Percentiles rank a stretch among this genome's conserved stretches.
Conservation (phyloP, 2,888 invertebrate genomes). For the Torymus texanus region DNA sequence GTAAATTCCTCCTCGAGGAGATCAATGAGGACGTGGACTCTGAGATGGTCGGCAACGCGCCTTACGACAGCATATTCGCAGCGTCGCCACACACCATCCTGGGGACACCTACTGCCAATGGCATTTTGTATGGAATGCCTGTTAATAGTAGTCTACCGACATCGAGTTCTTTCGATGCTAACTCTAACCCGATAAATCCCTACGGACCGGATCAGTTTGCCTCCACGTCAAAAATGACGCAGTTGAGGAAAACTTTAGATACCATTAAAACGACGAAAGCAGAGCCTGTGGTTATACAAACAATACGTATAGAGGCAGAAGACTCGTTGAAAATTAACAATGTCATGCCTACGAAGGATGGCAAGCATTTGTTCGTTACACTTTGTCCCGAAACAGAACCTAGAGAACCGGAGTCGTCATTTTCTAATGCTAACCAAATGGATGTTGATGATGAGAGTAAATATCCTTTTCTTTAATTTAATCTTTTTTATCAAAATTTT, state of each 20-base stretch:
- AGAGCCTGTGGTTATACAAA: slow-evolving; percentile 71
- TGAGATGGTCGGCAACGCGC: slow-evolving; percentile 69
- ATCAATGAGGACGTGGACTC: slow-evolving; percentile 73
- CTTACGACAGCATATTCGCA: slow-evolving; percentile 67
- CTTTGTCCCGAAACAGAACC: slow-evolving; percentile 62
- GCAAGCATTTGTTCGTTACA: slow-evolving; percentile 69
- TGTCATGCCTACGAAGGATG: slow-evolving; percentile 68
- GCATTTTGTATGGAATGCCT: slow-evolving; percentile 65
- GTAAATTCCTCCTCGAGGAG: slow-evolving; percentile 73
- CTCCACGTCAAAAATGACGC: slow-evolving; percentile 69
- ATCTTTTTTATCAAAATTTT: too few relatives aligned
- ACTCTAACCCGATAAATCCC: slow-evolving; percentile 69
- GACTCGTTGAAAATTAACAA: slow-evolving; percentile 67
- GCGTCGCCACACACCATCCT: slow-evolving; percentile 60
- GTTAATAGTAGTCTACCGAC: slow-evolving; percentile 62
- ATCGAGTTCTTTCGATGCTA: slow-evolving; percentile 68
- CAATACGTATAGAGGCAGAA: slow-evolving; percentile 69
- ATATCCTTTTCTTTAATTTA: slow-evolving; percentile 4
- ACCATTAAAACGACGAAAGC: slow-evolving; percentile 65
- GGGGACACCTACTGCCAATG: slow-evolving; percentile 70
- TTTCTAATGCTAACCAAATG: slow-evolving; percentile 69
- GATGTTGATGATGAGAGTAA: slow-evolving; percentile 73
- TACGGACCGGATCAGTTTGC: slow-evolving; percentile 67
- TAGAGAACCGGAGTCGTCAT: slow-evolving; percentile 75
- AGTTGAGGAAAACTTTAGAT: slow-evolving; percentile 66